Evolutionary conservation across 2,888 invertebrate species (phyloP).

Genomic region (Kryphioiulus occultus): DNA sequence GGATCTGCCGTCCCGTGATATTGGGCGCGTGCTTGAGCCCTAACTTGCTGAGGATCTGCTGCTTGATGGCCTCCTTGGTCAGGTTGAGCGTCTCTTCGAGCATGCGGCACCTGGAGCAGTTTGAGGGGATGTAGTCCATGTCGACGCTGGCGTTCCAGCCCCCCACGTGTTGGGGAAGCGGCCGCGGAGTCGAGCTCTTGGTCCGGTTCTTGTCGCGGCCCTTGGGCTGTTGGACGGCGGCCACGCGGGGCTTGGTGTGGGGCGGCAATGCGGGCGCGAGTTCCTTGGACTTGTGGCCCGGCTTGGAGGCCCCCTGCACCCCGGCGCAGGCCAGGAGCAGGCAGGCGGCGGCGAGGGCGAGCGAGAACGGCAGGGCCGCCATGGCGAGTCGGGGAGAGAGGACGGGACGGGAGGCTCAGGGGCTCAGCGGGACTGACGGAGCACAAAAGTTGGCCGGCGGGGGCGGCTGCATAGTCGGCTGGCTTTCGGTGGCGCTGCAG

Average conservation of each 20-base stretch:
- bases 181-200: not conserved
- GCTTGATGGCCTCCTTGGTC: conserved; percentile 69
- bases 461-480: not conserved
- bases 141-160: not conserved
- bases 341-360: not conserved
- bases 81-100: conserved; percentile 69
- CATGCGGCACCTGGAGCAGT: conserved; percentile 59
- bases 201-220: not conserved
- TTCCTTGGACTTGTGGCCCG: not conserved
- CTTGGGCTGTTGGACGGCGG: conserved; percentile 3
- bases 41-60: conserved; percentile 69
- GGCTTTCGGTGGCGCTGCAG: not conserved
- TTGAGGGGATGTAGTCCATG: not conserved
- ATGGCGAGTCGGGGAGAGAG: not conserved
- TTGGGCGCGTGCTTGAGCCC: conserved; percentile 71
- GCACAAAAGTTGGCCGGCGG: not conserved
- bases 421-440: not conserved
- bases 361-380: not conserved
- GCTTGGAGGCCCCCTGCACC: not conserved
- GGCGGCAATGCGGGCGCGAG: not conserved
- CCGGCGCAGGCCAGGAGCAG: not conserved
- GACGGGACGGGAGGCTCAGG: not conserved
- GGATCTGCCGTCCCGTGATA: conserved; percentile 69
- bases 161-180: not conserved
- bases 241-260: not conserved